Conservation (phyloP, 2,113 vertebrate genomes). For the Gymnogyps californianus region DNA sequence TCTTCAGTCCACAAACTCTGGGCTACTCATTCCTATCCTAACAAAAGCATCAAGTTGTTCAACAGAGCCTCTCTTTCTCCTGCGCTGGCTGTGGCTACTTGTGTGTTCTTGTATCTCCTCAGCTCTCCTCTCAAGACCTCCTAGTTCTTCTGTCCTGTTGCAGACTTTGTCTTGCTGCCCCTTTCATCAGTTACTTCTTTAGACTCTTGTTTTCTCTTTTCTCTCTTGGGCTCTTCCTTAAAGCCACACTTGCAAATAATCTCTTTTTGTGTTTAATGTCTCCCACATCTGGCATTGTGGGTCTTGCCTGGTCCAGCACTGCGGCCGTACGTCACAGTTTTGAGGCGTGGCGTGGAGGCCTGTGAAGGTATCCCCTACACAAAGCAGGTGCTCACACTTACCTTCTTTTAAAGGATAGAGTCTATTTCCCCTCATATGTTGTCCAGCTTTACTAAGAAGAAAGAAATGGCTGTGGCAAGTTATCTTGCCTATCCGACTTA, state of each 20-base stretch:
- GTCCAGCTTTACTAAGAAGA: not conserved
- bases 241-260: not conserved
- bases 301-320: not conserved
- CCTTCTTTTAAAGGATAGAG: not conserved
- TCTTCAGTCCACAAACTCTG: not conserved
- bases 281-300: not conserved
- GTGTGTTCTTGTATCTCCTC: not conserved
- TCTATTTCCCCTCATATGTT: not conserved
- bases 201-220: not conserved
- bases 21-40: not conserved
- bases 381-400: not conserved
- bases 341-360: not conserved
- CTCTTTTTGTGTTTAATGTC: not conserved
- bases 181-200: not conserved
- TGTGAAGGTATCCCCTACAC: not conserved
- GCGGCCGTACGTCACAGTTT: not conserved
- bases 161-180: not conserved
- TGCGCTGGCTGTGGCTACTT: not conserved
- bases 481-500: not conserved
- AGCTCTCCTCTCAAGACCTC: not conserved
- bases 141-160: not conserved
- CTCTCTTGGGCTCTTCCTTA: not conserved
- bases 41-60: not conserved
- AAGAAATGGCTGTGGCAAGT: not conserved
- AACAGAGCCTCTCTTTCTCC: not conserved